Percentiles rank a stretch among this genome's conserved stretches.
Conservation (phyloP, 2,888 invertebrate genomes). For the Sarcophaga carnaria region DNA sequence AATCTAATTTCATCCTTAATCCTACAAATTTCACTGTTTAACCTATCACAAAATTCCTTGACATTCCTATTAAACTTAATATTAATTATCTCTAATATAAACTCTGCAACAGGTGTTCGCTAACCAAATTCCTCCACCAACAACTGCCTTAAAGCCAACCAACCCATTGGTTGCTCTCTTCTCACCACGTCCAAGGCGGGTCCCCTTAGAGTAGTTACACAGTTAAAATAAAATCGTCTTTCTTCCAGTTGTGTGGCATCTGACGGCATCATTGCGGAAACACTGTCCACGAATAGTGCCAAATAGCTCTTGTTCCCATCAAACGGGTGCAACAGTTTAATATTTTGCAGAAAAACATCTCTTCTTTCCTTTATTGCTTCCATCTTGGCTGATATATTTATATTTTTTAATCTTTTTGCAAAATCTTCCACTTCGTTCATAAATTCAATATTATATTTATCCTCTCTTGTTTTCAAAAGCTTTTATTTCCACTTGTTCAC, state of each 20-base stretch:
- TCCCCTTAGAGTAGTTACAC: conserved; percentile 37
- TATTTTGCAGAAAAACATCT: conserved; percentile 40
- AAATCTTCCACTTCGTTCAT: conserved; percentile 10
- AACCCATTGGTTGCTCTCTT: conserved; percentile 46
- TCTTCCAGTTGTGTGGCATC: conserved; percentile 32
- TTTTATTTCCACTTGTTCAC: too few relatives aligned
- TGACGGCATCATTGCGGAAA: conserved; percentile 31
- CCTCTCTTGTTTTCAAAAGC: too few relatives aligned
- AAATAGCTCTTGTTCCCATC: conserved; percentile 47
- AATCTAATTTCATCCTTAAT: too few relatives aligned
- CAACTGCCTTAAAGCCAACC: conserved; percentile 19
- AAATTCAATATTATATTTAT: not conserved
- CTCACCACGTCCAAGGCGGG: conserved; percentile 28
- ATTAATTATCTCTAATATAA: conserved; percentile 26
- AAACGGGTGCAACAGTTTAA: conserved; percentile 41
- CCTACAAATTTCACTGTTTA: too few relatives aligned
- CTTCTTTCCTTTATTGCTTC: conserved; percentile 39
- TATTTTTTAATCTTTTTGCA: not conserved
- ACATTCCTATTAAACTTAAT: conserved; percentile 47
- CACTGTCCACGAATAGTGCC: conserved; percentile 34
- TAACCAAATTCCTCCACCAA: conserved; percentile 54
- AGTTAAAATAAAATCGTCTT: conserved; percentile 48
- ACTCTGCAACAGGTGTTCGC: conserved; percentile 14
- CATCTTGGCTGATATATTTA: conserved; percentile 11
- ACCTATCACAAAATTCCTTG: not conserved